These are phyloP conservation scores for Clostera curtula DNA, from an alignment of 2,888 invertebrate genomes.

Conservation along the genomic window DNA sequence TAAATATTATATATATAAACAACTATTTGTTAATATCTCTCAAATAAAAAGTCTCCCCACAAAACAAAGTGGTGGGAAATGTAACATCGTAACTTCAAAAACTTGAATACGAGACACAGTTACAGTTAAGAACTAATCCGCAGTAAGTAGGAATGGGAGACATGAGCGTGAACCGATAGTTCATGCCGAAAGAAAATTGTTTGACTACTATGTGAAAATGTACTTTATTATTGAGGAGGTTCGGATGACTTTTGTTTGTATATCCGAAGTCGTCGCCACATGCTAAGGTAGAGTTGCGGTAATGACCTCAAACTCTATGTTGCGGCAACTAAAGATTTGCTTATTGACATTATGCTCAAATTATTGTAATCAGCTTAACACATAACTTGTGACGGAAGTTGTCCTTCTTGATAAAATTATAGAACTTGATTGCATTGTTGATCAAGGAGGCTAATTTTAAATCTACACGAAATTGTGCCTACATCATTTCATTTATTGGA, in stretches of 20 bases:
- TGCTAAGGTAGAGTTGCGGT: too few species aligned
- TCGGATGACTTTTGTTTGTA: conserved; percentile 16
- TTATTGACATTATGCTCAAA: too few species aligned
- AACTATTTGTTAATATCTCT: conserved; percentile 10
- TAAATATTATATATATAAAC: too few species aligned
- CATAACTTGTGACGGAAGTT: too few species aligned
- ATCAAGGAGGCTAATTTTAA: too few species aligned
- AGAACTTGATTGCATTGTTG: too few species aligned
- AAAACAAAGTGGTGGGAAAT: conserved; percentile 8
- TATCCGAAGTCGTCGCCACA: conserved; percentile 26
- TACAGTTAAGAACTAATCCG: conserved; percentile 37
- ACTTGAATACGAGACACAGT: conserved; percentile 27
- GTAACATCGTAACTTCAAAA: conserved; percentile 15
- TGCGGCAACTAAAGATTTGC: too few species aligned
- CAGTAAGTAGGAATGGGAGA: conserved; percentile 31
- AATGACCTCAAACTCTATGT: too few species aligned
- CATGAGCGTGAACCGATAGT: conserved; percentile 38
- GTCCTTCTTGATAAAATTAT: too few species aligned
- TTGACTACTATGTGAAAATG: conserved; percentile 10
- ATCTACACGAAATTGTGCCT: too few species aligned
- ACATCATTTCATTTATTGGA: too few species aligned
- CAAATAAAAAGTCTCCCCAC: conserved; percentile 1
- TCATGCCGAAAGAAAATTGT: conserved; percentile 21
- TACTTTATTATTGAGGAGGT: conserved; percentile 7
- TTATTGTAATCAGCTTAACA: too few species aligned